Conservation (phyloP, 2,888 invertebrate genomes). For the Sminthurinus aureus region DNA sequence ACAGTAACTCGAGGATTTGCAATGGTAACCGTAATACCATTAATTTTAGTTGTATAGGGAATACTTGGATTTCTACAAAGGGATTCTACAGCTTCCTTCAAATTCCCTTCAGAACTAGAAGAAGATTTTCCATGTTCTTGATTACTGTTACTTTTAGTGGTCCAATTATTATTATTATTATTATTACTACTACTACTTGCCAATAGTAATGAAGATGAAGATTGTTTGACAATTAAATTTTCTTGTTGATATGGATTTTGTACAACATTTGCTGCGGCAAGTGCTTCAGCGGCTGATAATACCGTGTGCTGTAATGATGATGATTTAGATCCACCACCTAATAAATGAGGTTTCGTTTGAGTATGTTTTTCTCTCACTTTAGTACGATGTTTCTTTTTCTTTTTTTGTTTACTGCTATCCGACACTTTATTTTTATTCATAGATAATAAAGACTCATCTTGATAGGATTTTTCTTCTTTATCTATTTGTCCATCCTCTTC, state of each 20-base stretch:
- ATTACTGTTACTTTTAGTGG: not conserved
- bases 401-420: too few species aligned
- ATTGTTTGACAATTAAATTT: not conserved
- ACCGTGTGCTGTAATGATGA: not conserved
- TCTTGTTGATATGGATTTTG: not conserved
- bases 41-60: not conserved
- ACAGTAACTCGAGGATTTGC: constrained; percentile 24
- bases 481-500: not conserved
- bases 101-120: not conserved
- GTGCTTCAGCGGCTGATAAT: not conserved
- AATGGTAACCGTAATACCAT: not conserved
- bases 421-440: too few species aligned
- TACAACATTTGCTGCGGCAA: not conserved
- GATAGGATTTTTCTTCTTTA: not conserved
- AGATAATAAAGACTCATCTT: not conserved
- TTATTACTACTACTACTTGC: not conserved
- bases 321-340: not conserved
- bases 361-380: constrained; percentile 40
- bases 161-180: not conserved
- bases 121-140: not conserved
- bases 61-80: constrained; percentile 14
- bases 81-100: not conserved
- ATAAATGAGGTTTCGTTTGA: constrained; percentile 26
- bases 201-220: not conserved
- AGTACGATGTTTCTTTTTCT: constrained; percentile 24